Base-by-base conservation (phyloP, 2,888 invertebrate genomes). In the Drosophila planitibia region DNA sequence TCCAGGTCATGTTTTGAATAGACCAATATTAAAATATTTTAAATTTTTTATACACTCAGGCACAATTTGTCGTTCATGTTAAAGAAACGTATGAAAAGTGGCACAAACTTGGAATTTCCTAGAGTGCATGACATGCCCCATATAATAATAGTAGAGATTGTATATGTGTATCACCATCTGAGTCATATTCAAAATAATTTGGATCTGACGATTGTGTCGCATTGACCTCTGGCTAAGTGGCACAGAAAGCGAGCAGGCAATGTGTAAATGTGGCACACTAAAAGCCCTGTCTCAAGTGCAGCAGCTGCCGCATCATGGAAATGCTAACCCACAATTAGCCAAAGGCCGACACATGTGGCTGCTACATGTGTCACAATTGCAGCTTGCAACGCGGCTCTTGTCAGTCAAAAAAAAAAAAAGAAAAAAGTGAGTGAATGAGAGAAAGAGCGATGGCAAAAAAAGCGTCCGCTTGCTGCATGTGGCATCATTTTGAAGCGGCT, bases 241-340 rank as follows among this genome's bases (percentile, higher is more conserved):
- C 76, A 76, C 79, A 72, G 59, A 59, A 16, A 51, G 60, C n/a
- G 35, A 54, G 33, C 33, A 0, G 58, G 30, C 37, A 28, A 44
- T 30, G 54, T 49, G 54, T 22, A 68, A 72, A 67, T 74, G 61
- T 73, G 70, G 77, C 79, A 77, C 82, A 74, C 69, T 73, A 32
- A 54, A 53, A 70, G 68, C 70, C 32, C 76, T 52, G 60, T 30
- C 49, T 51, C 44, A 58, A 52, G 59, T 65, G 69, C 62, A 52
- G 54, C 62, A 60, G 66, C 30, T 22, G 30, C 57, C 4, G 37
- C 62, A 35, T 37, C 47, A 52, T 62, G 79, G 74, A 71, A 62
- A 71, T 79, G 81, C 79, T 86, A 86, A 86, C 83, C 86, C 89
- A 89, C 83, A 87, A 90, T 87, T 86, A 83, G 90, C 67, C 28